phyloP scores from a whole-genome alignment of 1,140 invertebrate species.

The Harpegnathos saltator region DNA sequence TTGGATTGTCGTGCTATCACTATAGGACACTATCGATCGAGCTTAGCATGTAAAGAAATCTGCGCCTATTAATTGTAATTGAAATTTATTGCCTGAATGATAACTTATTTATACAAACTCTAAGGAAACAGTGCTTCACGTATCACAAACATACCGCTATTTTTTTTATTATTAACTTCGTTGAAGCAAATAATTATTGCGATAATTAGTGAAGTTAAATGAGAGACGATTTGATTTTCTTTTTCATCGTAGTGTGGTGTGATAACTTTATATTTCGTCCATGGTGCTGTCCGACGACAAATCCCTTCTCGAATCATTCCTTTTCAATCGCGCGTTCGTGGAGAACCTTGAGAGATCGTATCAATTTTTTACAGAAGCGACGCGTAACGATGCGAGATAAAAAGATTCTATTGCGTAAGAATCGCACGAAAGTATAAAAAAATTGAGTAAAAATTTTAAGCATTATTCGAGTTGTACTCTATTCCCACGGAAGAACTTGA shows the following conservation, averaged over 20 bases:
- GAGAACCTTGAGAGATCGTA: background rate
- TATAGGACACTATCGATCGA: conserved; percentile 43
- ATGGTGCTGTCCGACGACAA: conserved; percentile 10
- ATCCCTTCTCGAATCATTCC: conserved; percentile 9
- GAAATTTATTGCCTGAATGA: conserved; percentile 50
- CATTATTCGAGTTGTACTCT: background rate
- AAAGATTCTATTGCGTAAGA: background rate
- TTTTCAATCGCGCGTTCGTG: background rate
- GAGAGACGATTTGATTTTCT: background rate
- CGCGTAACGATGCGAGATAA: conserved; percentile 20
- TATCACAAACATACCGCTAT: conserved; percentile 54
- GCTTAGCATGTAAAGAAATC: conserved; percentile 40
- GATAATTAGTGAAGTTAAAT: conserved; percentile 15
- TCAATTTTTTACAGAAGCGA: conserved; percentile 2
- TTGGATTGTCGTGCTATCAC: conserved; percentile 55
- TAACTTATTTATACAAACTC: conserved; percentile 54
- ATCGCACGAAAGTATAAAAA: conserved; percentile 46
- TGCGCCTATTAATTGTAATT: conserved; percentile 51
- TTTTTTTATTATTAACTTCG: conserved; percentile 50
- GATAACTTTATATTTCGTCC: conserved; percentile 8
- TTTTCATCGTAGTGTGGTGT: conserved; percentile 15
- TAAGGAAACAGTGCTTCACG: conserved; percentile 36
- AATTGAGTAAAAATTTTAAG: conserved; percentile 22
- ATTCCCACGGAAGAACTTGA: too few relatives aligned
- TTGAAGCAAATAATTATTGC: conserved; percentile 51